A percentile compares a stretch with the other conserved stretches of the same genome.
Conservation (phyloP, 1,140 invertebrate species). For the Euschistus heros region DNA sequence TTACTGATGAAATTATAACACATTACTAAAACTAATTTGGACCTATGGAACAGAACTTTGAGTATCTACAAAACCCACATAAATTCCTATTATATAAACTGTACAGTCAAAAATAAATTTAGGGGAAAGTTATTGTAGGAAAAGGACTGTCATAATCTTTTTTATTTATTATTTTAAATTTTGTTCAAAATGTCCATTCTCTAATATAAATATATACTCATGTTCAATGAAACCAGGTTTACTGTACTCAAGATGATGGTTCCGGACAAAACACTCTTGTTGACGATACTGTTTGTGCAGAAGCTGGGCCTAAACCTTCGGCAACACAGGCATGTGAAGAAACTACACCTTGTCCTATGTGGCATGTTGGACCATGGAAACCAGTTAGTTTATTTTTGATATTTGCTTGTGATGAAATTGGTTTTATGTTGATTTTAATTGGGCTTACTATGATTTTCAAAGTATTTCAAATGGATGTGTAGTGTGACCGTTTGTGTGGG, state of each 20-base stretch:
- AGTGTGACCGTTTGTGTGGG: slow-evolving; percentile 83
- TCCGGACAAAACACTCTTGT: slow-evolving; percentile 45
- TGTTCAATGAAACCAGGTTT: slow-evolving; percentile 38
- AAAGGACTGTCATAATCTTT: not conserved
- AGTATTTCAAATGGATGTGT: not conserved
- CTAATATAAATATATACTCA: not conserved
- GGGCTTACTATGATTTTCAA: not conserved
- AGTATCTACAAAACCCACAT: no score
- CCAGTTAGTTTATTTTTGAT: slow-evolving; percentile 47
- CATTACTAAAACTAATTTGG: no score
- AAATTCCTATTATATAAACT: no score
- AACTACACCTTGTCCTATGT: slow-evolving; percentile 64
- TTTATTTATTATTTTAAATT: not conserved
- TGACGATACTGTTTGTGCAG: slow-evolving; percentile 62
- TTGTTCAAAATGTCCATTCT: not conserved
- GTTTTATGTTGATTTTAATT: not conserved
- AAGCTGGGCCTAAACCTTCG: slow-evolving; percentile 55
- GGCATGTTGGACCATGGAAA: slow-evolving; percentile 75
- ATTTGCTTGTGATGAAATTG: not conserved
- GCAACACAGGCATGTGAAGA: slow-evolving; percentile 63
- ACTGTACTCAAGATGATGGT: slow-evolving; percentile 62
- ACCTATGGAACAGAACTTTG: no score
- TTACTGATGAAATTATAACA: no score
- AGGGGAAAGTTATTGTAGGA: no score
- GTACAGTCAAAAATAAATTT: no score